Conservation (phyloP, 2,888 invertebrate genomes). For the Dasysyrphus albostriatus region DNA sequence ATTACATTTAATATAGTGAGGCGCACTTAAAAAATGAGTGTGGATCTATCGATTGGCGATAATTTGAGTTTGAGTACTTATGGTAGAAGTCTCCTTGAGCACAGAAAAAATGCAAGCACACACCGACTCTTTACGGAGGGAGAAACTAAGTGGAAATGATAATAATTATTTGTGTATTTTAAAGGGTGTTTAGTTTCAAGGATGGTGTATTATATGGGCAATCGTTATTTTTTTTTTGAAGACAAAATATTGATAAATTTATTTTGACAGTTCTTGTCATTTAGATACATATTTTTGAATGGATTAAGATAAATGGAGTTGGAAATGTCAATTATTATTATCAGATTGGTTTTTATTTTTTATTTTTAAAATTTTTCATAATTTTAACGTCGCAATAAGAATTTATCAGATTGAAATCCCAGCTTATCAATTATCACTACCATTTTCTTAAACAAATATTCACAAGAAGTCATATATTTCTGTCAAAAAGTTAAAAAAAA, state of each 20-base stretch:
- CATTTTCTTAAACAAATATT: not conserved
- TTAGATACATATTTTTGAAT: not conserved
- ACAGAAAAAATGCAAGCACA: constrained; percentile 2
- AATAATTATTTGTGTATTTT: not conserved
- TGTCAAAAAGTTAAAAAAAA: not conserved
- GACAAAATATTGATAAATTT: not conserved
- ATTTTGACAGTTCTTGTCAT: not conserved
- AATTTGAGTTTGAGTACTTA: constrained; percentile 21
- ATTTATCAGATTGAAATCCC: not conserved
- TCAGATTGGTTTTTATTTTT: not conserved
- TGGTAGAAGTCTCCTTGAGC: constrained; percentile 26
- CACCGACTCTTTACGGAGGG: not conserved
- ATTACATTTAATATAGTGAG: constrained; percentile 35
- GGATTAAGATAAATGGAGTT: not conserved
- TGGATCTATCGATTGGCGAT: constrained; percentile 40
- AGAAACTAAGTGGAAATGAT: constrained; percentile 18
- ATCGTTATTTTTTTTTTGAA: not conserved
- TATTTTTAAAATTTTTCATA: not conserved
- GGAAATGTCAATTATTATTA: not conserved
- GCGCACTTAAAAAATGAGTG: constrained; percentile 35
- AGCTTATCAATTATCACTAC: not conserved
- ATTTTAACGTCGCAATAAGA: not conserved
- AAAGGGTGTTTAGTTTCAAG: constrained; percentile 23
- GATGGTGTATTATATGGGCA: not conserved
- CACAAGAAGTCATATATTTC: not conserved